Evolutionary conservation across 2,888 invertebrate genomes (phyloP).

Genomic region (Drosophila pseudotakahashii): DNA sequence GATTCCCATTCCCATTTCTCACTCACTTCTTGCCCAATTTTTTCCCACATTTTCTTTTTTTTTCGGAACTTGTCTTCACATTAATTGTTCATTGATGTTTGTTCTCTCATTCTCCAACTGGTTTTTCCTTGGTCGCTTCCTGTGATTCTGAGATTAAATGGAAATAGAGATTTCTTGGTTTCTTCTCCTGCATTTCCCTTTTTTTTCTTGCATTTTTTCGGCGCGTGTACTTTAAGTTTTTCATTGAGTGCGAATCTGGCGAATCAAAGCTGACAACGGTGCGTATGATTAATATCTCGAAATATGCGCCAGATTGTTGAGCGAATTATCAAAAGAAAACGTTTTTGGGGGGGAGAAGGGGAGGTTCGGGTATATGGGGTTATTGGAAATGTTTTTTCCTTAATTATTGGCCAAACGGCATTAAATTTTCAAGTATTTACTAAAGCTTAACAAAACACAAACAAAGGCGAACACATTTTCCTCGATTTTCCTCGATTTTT

Average conservation of each 20-base stretch:
- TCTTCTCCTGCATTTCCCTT: background rate
- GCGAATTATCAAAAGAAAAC: slow-evolving; percentile 16
- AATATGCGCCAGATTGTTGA: slow-evolving; percentile 41
- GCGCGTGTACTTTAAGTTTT: background rate
- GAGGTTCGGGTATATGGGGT: background rate
- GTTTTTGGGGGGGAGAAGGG: background rate
- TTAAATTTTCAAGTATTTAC: slow-evolving; percentile 78
- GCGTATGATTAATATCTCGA: slow-evolving; percentile 74
- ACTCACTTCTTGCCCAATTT: slow-evolving; percentile 9
- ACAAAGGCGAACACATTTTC: slow-evolving; percentile 44
- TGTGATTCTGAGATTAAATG: slow-evolving; percentile 24
- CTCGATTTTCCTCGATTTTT: slow-evolving; percentile 39
- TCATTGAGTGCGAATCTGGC: slow-evolving; percentile 20
- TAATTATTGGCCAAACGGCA: slow-evolving; percentile 76
- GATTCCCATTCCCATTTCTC: slow-evolving; percentile 13
- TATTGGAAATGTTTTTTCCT: slow-evolving; percentile 60
- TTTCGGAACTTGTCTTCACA: slow-evolving; percentile 25
- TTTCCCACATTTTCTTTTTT: background rate
- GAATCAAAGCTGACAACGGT: slow-evolving; percentile 53
- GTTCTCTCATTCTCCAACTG: slow-evolving; percentile 32
- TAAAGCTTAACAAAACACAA: slow-evolving; percentile 74
- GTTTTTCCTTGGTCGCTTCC: slow-evolving; percentile 24
- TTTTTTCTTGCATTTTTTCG: background rate
- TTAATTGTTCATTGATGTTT: slow-evolving; percentile 44
- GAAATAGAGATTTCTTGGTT: slow-evolving; percentile 5